A percentile compares a stretch with the other conserved stretches of the same genome.
These are phyloP conservation scores for Hirundo rustica DNA, from an alignment of 2,797 vertebrate genomes.

Conservation along the genomic window DNA sequence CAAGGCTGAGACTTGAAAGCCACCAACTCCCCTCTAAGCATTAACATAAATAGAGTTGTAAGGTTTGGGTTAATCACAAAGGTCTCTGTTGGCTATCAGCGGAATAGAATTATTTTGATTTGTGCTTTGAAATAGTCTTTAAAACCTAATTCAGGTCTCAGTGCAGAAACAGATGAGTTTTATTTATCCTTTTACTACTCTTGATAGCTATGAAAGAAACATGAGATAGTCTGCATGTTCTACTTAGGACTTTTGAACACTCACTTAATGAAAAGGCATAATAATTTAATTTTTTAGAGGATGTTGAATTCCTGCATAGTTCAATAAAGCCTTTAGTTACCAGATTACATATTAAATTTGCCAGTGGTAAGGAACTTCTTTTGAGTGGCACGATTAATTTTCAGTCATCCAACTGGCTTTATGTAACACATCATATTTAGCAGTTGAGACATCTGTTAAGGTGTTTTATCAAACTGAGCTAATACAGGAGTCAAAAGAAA, in stretches of 20 bases:
- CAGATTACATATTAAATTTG: slow-evolving; percentile 27
- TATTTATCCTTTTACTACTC: slow-evolving; percentile 23
- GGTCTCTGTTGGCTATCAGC: neutral
- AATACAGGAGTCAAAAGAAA: neutral
- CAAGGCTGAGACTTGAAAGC: neutral
- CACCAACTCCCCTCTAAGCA: neutral
- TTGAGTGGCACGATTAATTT: neutral
- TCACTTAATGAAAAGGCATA: slow-evolving; percentile 7
- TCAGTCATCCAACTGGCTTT: slow-evolving; percentile 13
- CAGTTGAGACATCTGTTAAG: slow-evolving; percentile 1
- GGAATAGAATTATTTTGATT: neutral
- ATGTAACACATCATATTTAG: neutral
- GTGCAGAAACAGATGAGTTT: neutral
- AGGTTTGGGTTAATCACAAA: neutral
- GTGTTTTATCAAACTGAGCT: slow-evolving; percentile 36
- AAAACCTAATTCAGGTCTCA: neutral
- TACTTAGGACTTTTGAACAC: neutral
- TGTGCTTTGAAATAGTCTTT: slow-evolving; percentile 1
- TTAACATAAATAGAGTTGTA: neutral
- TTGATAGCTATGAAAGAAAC: slow-evolving; percentile 25
- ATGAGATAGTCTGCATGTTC: neutral
- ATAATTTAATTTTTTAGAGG: slow-evolving; percentile 20
- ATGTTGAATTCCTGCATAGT: neutral
- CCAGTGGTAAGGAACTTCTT: slow-evolving; percentile 32
- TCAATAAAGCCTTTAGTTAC: slow-evolving; percentile 32